Conservation (phyloP, 1,140 invertebrate species). For the Penaeus vannamei region DNA sequence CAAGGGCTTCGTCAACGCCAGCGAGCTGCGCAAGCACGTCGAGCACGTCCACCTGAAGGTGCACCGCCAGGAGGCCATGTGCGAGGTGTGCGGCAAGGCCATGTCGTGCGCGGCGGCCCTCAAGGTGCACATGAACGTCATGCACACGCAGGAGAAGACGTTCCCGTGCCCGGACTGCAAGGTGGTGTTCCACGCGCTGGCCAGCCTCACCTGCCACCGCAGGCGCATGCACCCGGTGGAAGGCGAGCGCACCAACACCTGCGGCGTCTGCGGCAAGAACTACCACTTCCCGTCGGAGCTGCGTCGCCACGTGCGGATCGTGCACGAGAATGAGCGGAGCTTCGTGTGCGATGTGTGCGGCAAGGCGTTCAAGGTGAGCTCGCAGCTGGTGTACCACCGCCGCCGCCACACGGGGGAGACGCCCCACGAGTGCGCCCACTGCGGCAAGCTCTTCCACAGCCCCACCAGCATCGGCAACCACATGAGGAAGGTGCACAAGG, state of each 20-base stretch:
- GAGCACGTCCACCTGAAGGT: slow-evolving; percentile 24
- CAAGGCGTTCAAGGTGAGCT: slow-evolving; percentile 1
- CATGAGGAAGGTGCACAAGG: too few species aligned
- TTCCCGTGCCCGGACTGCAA: slow-evolving; percentile 68
- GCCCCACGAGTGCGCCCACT: slow-evolving; percentile 31
- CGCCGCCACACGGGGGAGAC: slow-evolving; percentile 49
- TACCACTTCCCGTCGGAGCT: slow-evolving; percentile 57
- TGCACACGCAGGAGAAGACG: slow-evolving; percentile 69
- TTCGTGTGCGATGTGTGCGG: slow-evolving; percentile 67
- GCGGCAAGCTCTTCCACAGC: slow-evolving; percentile 27
- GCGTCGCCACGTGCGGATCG: slow-evolving; percentile 56
- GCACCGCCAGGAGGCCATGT: background rate
- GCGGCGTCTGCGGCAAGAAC: slow-evolving; percentile 48
- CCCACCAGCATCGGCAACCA: too few species aligned
- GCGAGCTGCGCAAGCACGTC: slow-evolving; percentile 8
- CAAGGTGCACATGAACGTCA: slow-evolving; percentile 50
- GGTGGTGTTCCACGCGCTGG: too few species aligned
- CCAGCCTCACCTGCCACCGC: too few species aligned
- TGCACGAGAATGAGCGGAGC: slow-evolving; percentile 61
- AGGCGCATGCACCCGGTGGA: background rate
- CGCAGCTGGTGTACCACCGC: slow-evolving; percentile 53
- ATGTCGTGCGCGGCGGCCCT: slow-evolving; percentile 6
- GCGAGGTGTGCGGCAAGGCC: slow-evolving; percentile 12
- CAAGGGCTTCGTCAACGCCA: background rate
- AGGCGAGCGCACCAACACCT: background rate